Evolutionary conservation across 2,888 invertebrate species (phyloP).

Genomic region (Cerceris ruficornis): DNA sequence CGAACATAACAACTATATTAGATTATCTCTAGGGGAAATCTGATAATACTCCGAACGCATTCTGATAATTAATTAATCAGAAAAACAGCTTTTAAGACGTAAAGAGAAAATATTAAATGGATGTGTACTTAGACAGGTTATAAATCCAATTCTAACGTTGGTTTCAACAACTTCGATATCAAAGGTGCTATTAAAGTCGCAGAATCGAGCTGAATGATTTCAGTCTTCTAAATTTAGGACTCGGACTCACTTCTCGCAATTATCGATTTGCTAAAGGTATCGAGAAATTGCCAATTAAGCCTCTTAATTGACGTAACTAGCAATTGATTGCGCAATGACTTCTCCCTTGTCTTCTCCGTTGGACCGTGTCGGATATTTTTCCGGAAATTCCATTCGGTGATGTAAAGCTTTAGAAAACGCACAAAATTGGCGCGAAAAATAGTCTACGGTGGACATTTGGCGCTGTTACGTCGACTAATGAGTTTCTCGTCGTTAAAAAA

Average conservation of each 20-base stretch:
- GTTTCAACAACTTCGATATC: background rate
- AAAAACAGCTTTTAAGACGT: too few species aligned
- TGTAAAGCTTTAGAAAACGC: constrained; percentile 9
- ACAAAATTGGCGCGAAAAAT: constrained; percentile 4
- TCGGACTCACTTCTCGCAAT: constrained; percentile 26
- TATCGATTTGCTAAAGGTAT: constrained; percentile 49
- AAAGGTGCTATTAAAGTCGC: background rate
- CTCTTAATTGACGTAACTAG: constrained; percentile 57
- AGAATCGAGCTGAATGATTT: background rate
- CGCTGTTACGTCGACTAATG: constrained; percentile 1
- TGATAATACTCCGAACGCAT: too few species aligned
- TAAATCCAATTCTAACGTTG: too few species aligned
- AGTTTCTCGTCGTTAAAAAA: constrained; percentile 18
- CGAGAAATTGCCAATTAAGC: constrained; percentile 52
- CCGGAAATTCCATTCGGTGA: constrained; percentile 32
- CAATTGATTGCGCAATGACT: constrained; percentile 38
- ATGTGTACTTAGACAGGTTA: too few species aligned
- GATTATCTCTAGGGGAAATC: too few species aligned
- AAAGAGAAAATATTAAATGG: too few species aligned
- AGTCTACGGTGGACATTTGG: constrained; percentile 3
- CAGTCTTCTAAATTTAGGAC: background rate
- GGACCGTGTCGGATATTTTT: constrained; percentile 34
- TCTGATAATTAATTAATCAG: too few species aligned
- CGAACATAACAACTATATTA: too few species aligned
- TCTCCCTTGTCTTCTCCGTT: constrained; percentile 3